Base-by-base conservation (phyloP, 1,140 invertebrate species). In the Drosophila azteca region DNA sequence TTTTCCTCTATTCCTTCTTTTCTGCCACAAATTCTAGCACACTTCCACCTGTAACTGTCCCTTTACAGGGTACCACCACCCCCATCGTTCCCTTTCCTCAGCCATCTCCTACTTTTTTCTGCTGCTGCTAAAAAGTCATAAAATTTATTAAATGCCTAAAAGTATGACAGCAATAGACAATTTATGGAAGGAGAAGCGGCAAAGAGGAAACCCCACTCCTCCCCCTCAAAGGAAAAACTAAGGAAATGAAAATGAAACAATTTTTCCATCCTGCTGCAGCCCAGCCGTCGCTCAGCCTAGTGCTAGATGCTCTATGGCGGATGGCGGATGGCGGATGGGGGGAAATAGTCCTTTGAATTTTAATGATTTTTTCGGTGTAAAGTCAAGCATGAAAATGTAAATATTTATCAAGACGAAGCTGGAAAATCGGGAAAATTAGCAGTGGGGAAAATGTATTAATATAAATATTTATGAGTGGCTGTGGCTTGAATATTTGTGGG, bases 111-210 rank as follows among this genome's bases (percentile, higher is more conserved):
- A 11, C 35, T 24, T 26, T n/a, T 35, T 41, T 29, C n/a, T 15
- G 55, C 31, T 35, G 9, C 31, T 35, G 31, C 31, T 39, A 39
- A 39, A 60, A 62, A 88, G 71, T 83, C 84, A 83, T 88, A 88
- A 88, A 88, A 88, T 88, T 83, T 88, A 89, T 89, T 83, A 89
- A 88, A 88, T 83, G 85, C 76, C 83, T 76, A 89, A 89, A 83
- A 88, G 84, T 88, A 89, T 89, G 79, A 89, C 84, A 88, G 79
- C 83, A 60, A 82, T 87, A 77, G 82, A 87, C 82, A 85, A 85
- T 87, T 85, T 85, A 85, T 81, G 62, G 61, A 22, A 17, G 45
- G 77, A 29, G 52, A 57, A 58, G 43, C 22, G 22, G 29, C 8
- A 24, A 6, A 59, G 22, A 11, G n/a, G 20, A 35, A 46, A 49